A percentile compares a stretch with the other conserved stretches of the same genome.
Conservation (phyloP, 2,888 invertebrate genomes). For the Nomada hirtipes region DNA sequence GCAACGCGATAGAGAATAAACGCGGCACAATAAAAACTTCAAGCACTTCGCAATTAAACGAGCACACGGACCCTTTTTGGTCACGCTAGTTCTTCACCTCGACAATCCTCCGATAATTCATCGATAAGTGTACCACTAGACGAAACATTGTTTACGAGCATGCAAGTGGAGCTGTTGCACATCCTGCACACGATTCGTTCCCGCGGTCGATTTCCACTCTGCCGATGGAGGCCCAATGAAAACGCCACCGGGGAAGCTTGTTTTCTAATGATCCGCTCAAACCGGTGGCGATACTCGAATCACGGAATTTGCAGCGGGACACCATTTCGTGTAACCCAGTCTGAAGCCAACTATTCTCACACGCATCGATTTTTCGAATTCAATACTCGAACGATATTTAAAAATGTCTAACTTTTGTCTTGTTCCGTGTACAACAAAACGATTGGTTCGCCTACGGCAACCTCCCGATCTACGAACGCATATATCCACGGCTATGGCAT, state of each 20-base stretch:
- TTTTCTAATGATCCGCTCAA: conserved; percentile 43
- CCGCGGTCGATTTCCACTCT: conserved; percentile 19
- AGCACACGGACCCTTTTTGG: conserved; percentile 63
- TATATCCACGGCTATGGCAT: too few relatives aligned
- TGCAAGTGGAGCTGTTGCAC: conserved; percentile 21
- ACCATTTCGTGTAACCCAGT: conserved; percentile 31
- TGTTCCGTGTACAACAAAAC: too few relatives aligned
- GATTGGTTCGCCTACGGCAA: not conserved
- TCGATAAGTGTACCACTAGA: conserved; percentile 54
- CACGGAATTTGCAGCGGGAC: conserved; percentile 28
- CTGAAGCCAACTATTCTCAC: conserved; percentile 13
- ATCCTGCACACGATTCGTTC: not conserved
- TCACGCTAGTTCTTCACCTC: conserved; percentile 67
- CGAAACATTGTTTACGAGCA: conserved; percentile 55
- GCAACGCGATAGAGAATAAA: conserved; percentile 62
- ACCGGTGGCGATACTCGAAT: conserved; percentile 48
- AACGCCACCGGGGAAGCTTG: conserved; percentile 33
- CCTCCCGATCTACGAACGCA: not conserved
- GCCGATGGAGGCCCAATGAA: conserved; percentile 27
- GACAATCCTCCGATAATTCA: conserved; percentile 59
- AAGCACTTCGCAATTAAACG: conserved; percentile 65
- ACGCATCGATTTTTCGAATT: not conserved
- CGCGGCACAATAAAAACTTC: conserved; percentile 65
- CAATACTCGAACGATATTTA: not conserved
- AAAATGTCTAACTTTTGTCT: too few relatives aligned